These are phyloP conservation scores for Lymantria dispar DNA, from an alignment of 2,888 invertebrate species.

Conservation along the genomic window DNA sequence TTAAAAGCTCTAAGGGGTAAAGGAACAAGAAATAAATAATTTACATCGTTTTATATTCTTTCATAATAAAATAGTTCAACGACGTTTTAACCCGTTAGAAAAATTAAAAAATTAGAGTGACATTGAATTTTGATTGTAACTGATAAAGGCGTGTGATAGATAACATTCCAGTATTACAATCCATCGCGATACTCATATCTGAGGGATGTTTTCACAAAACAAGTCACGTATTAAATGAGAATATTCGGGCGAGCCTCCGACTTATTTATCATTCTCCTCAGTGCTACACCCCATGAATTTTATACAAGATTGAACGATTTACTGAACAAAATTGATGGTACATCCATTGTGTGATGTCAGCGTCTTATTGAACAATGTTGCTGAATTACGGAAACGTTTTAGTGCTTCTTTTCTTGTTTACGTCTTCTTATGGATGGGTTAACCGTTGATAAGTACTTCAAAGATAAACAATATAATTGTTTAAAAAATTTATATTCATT, in stretches of 20 bases:
- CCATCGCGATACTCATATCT: constrained; percentile 73
- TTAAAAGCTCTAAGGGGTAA: no score
- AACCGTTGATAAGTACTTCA: no score
- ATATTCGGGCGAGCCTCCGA: constrained; percentile 78
- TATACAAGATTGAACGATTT: constrained; percentile 82
- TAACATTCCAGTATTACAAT: constrained; percentile 60
- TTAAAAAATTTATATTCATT: no score
- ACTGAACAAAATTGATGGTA: constrained; percentile 79
- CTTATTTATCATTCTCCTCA: constrained; percentile 81
- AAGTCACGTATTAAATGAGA: constrained; percentile 82
- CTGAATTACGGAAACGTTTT: constrained; percentile 36
- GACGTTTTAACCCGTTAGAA: background rate
- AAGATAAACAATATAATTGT: no score
- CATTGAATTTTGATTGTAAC: constrained; percentile 37
- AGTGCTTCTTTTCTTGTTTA: constrained; percentile 18
- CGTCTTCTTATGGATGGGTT: background rate
- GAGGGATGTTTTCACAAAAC: constrained; percentile 71
- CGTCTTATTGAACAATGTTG: constrained; percentile 59
- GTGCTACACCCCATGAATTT: constrained; percentile 80
- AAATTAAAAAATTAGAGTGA: background rate
- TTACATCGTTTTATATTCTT: no score
- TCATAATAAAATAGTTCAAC: no score
- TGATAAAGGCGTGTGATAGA: constrained; percentile 69
- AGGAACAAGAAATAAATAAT: no score
- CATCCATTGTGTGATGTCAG: constrained; percentile 75